Conservation (phyloP, 2,113 vertebrate genomes). For the Protomyctophum bolini region DNA sequence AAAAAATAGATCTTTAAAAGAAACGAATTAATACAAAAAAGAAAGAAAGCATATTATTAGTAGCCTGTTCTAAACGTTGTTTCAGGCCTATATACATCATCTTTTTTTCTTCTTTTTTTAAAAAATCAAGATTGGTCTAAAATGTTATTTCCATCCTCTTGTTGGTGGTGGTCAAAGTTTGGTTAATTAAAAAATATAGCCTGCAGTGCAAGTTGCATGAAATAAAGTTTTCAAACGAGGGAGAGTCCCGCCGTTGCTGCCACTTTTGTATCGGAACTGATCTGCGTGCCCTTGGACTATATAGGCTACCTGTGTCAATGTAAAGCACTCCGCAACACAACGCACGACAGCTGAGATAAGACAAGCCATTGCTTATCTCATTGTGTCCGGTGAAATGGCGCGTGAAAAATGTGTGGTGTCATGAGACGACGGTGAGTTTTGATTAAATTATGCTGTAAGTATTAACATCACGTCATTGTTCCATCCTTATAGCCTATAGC, state of each 20-base stretch:
- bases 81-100: no score
- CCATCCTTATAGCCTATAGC: no score
- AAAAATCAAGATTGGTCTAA: no score
- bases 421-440: slow-evolving; percentile 46
- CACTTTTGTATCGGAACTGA: slow-evolving; percentile 26
- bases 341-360: slow-evolving; percentile 62
- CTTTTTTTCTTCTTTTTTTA: no score
- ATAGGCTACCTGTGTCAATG: slow-evolving; percentile 34
- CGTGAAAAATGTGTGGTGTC: slow-evolving; percentile 65
- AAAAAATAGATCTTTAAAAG: no score
- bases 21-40: no score
- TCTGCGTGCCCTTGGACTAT: slow-evolving; percentile 36
- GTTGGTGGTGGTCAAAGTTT: no score
- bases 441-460: slow-evolving; percentile 57
- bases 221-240: background rate
- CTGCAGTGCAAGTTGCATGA: background rate
- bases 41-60: no score
- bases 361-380: slow-evolving; percentile 58
- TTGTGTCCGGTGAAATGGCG: slow-evolving; percentile 64
- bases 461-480: slow-evolving; percentile 48
- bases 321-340: slow-evolving; percentile 41
- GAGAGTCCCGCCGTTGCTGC: background rate
- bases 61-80: no score
- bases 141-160: no score
- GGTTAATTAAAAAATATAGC: no score